Conservation (phyloP, 2,797 vertebrate genomes). For the Crocodylus rhombifer region DNA sequence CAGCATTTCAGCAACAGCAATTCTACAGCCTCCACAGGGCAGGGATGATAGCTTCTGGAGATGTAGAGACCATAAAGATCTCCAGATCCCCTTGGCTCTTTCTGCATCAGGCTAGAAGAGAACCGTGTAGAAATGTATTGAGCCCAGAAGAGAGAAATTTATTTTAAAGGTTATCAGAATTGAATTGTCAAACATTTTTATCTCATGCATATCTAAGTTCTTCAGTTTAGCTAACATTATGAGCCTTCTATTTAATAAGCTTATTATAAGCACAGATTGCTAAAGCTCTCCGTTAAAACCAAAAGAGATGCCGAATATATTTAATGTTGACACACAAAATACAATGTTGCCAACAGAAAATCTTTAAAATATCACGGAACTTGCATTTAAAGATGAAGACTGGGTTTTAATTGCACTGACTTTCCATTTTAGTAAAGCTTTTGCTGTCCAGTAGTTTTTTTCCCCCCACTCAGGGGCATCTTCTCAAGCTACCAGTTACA, state of each 20-base stretch:
- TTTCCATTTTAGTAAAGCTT: not conserved
- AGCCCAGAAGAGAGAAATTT: not conserved
- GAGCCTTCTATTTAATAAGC: slow-evolving; percentile 40
- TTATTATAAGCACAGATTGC: not conserved
- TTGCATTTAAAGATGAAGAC: not conserved
- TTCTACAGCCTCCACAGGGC: accelerated
- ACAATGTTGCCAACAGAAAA: not conserved
- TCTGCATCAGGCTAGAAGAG: not conserved
- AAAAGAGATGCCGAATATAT: not conserved
- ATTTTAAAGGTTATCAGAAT: not conserved
- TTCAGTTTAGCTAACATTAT: not conserved
- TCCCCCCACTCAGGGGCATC: not conserved
- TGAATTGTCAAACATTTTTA: not conserved
- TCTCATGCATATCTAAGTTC: not conserved
- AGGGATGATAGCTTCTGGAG: not conserved
- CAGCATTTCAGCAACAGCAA: not conserved
- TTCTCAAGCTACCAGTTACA: not conserved
- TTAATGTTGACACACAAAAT: not conserved
- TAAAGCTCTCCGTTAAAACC: not conserved
- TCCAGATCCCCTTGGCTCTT: not conserved
- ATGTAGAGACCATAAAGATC: not conserved
- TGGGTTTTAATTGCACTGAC: not conserved
- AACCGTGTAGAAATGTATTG: not conserved
- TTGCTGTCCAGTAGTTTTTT: not conserved
- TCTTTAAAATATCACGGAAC: not conserved